Percentiles rank a stretch among this genome's conserved stretches.
Evolutionary conservation across 2,797 vertebrate species (phyloP).

Genomic region (Necrosyrtes monachus): DNA sequence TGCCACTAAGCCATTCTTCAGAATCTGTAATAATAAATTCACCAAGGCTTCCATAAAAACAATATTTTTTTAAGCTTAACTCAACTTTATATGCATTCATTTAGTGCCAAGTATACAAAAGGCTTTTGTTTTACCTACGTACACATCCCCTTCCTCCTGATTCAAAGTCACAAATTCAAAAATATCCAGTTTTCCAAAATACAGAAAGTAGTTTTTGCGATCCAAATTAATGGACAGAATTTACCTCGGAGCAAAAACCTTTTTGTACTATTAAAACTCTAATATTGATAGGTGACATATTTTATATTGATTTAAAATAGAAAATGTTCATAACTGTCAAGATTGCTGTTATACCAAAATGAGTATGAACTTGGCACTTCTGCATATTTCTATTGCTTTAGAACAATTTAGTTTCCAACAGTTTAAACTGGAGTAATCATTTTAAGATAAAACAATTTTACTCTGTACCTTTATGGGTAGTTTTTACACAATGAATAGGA

Average conservation of each 20-base stretch:
- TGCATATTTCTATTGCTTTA: not conserved
- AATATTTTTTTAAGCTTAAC: not conserved
- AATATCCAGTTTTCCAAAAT: not conserved
- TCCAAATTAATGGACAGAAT: not conserved
- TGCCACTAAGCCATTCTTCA: not conserved
- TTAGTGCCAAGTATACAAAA: not conserved
- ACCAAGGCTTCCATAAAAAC: not conserved
- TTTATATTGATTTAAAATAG: not conserved
- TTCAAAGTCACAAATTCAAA: not conserved
- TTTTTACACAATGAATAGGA: constrained; percentile 52
- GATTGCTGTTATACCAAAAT: not conserved
- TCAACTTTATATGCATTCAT: not conserved
- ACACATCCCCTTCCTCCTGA: not conserved
- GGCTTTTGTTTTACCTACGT: not conserved
- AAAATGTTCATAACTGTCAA: not conserved
- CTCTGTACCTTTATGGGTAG: constrained; percentile 52
- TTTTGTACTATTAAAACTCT: not conserved
- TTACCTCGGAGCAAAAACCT: not conserved
- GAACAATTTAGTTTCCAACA: not conserved
- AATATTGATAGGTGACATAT: not conserved
- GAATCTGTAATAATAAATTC: not conserved
- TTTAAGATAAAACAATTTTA: not conserved
- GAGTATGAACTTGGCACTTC: not conserved
- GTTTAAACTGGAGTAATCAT: not conserved
- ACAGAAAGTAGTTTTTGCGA: not conserved